A percentile compares a stretch with the other conserved stretches of the same genome.
phyloP scores from a whole-genome alignment of 2,113 vertebrate species.

The Rhinoderma darwinii region DNA sequence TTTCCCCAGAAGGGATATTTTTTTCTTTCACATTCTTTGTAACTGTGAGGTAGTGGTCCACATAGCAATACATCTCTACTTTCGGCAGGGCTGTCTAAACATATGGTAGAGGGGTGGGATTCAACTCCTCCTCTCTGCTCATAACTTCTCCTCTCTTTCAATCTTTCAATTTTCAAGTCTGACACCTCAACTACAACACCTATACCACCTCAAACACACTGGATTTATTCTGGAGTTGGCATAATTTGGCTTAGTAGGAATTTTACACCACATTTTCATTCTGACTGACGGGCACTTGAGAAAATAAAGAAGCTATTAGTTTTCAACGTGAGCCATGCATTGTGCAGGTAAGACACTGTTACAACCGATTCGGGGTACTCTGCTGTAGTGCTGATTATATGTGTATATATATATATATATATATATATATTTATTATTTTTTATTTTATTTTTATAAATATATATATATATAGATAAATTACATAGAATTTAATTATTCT shows the following conservation, averaged over 20 bases:
- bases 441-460: neutral
- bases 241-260: neutral
- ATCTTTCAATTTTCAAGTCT: slow-evolving; percentile 3
- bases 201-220: slow-evolving; percentile 16
- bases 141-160: slow-evolving; percentile 44
- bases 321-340: neutral
- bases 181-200: slow-evolving; percentile 16
- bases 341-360: slow-evolving; percentile 16
- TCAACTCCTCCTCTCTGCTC: slow-evolving; percentile 44
- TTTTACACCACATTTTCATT: neutral
- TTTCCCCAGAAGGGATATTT: slow-evolving; percentile 49
- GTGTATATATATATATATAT: neutral
- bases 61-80: slow-evolving; percentile 9
- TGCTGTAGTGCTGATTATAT: neutral
- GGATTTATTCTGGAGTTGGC: slow-evolving; percentile 42
- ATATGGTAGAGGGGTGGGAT: slow-evolving; percentile 16
- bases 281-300: neutral
- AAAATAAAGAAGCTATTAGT: neutral
- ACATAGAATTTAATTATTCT: too few species aligned
- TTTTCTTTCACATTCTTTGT: slow-evolving; percentile 49
- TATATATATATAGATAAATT: neutral
- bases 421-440: neutral
- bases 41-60: slow-evolving; percentile 56
- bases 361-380: neutral
- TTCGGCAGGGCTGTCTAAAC: slow-evolving; percentile 48